phyloP scores from a whole-genome alignment of 2,113 vertebrate species.

The Redunca redunca region DNA sequence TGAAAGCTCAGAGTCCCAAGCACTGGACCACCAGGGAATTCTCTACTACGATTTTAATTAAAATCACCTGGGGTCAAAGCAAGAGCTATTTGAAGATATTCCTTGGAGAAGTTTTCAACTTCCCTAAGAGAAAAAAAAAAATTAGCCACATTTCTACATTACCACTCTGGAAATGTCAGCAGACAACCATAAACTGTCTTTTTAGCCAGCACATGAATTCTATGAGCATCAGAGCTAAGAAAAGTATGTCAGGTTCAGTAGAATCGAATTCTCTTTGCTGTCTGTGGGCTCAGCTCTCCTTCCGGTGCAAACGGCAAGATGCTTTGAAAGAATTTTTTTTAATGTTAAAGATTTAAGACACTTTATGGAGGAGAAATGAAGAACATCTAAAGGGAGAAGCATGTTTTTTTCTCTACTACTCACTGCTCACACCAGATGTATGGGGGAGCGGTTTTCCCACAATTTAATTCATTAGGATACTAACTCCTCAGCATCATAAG shows the following conservation, averaged over 20 bases:
- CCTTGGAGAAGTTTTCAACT: neutral
- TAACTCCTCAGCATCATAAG: neutral
- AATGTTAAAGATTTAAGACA: neutral
- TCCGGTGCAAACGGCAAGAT: neutral
- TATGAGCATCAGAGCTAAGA: conserved; percentile 13
- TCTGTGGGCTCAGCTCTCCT: neutral
- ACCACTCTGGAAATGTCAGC: conserved; percentile 7
- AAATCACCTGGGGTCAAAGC: neutral
- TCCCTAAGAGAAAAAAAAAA: neutral
- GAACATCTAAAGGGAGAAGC: neutral
- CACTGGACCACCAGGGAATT: neutral
- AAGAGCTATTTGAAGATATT: neutral
- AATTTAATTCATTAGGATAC: neutral
- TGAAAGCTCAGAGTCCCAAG: neutral
- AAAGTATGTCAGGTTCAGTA: neutral
- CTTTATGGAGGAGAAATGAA: neutral
- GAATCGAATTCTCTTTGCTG: neutral
- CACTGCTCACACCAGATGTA: neutral
- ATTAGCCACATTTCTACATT: neutral
- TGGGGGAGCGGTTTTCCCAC: neutral
- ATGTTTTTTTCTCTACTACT: neutral
- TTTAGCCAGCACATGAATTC: neutral
- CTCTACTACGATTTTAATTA: neutral
- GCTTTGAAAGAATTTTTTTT: neutral
- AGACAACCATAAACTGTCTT: neutral